Base-by-base conservation (phyloP, 2,113 vertebrate genomes). In the Thunnus thynnus region DNA sequence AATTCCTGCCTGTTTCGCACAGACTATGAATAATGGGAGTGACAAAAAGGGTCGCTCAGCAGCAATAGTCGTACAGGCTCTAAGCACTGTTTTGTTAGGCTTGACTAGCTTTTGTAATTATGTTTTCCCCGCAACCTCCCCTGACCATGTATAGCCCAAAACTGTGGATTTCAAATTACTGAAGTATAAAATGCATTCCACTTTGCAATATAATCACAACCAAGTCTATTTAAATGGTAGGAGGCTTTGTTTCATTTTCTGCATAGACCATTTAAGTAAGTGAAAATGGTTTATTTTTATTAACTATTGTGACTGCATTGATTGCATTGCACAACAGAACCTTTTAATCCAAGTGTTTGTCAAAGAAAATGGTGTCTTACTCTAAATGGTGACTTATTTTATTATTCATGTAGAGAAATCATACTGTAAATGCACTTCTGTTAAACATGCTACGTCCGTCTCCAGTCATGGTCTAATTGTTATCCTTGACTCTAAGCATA, bases 41-140 rank as follows among this genome's bases (percentile, higher is more conserved):
- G 94, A 94, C 94, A 93, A 94, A 92, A 92, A 90, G 88, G 92
- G 92, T 92, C 86, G 89, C 91, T 88, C 85, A 54, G 88, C 89
- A 92, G 92, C 90, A 92, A 85, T 88, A 85, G 89, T 93, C 64
- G 76, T 80, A 91, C 89, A 90, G 90, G 90, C 93, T 94, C 86
- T 82, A 75, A 94, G 94, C 91, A 67, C 81, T 92, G 92, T 94
- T 96, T 94, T 90, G 91, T 94, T 94, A 86, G 91, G 95, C 94
- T 93, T 93, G 94, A 91, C 92, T 94, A 89, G 91, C 82, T 94
- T 94, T 94, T 88, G 90, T 95, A 96, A 96, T 96, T 95, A 95
- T 88, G 89, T 92, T 92, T 90, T 85, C 80, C 85, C 76, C 18
- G 16, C 85, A 91, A 87, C 87, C 86, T 87, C 76, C 84, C 85